These are phyloP conservation scores for Callimorpha dominula DNA, from an alignment of 2,888 invertebrate genomes.

Conservation along the genomic window DNA sequence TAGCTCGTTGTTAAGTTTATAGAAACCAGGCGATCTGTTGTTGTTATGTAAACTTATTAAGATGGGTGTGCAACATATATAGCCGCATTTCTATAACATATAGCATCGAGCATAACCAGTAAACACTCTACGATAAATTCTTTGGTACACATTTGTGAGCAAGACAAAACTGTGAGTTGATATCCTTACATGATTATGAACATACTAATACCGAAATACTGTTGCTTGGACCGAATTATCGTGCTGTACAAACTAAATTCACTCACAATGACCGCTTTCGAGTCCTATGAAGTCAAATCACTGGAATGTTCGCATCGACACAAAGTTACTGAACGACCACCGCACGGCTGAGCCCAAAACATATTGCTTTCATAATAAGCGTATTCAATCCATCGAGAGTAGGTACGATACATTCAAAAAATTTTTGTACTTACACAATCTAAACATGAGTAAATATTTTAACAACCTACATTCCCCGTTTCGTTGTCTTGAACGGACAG, in stretches of 20 bases:
- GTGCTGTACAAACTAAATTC: slow-evolving; percentile 54
- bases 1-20: slow-evolving; percentile 31
- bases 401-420: slow-evolving; percentile 74
- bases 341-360: slow-evolving; percentile 72
- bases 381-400: slow-evolving; percentile 76
- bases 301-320: slow-evolving; percentile 79
- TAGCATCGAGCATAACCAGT: slow-evolving; percentile 51
- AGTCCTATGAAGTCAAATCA: slow-evolving; percentile 52
- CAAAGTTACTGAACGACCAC: slow-evolving; percentile 53
- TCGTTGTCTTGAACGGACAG: slow-evolving; percentile 84
- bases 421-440: slow-evolving; percentile 84
- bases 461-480: slow-evolving; percentile 83
- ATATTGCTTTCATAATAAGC: slow-evolving; percentile 80
- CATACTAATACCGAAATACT: slow-evolving; percentile 65
- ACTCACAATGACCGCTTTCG: slow-evolving; percentile 33
- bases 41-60: neutral
- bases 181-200: slow-evolving; percentile 64
- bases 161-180: slow-evolving; percentile 72
- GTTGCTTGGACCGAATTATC: slow-evolving; percentile 62
- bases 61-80: slow-evolving; percentile 25
- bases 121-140: slow-evolving; percentile 73
- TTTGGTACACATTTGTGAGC: slow-evolving; percentile 86
- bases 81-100: slow-evolving; percentile 40
- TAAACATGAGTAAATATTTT: slow-evolving; percentile 76
- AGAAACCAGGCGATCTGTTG: slow-evolving; percentile 28